Percentiles rank a stretch among this genome's conserved stretches.
Conservation (phyloP, 2,113 vertebrate genomes). For the Vireo altiloquus region DNA sequence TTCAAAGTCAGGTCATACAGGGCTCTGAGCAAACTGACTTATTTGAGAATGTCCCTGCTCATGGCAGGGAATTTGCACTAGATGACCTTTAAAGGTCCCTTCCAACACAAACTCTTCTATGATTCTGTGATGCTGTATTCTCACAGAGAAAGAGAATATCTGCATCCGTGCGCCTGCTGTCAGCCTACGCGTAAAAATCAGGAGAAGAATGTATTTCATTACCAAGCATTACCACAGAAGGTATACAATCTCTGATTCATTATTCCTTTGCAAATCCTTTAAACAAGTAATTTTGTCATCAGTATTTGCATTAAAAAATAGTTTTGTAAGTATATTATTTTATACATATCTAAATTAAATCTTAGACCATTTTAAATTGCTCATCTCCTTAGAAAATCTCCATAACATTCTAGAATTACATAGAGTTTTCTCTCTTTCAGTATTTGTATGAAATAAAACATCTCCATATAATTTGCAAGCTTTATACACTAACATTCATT, state of each 20-base stretch:
- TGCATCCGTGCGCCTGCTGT: neutral
- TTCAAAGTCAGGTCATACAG: neutral
- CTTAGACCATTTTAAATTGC: constrained; percentile 2
- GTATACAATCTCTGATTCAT: neutral
- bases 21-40: neutral
- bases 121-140: neutral
- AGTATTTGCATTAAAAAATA: neutral
- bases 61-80: neutral
- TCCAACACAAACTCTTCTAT: neutral
- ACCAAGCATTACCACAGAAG: neutral
- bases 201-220: neutral
- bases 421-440: neutral
- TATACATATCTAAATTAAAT: constrained; percentile 74
- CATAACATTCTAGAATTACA: neutral
- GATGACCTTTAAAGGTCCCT: neutral
- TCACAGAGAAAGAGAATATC: neutral
- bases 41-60: neutral
- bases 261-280: neutral
- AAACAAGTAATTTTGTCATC: neutral
- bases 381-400: constrained; percentile 32
- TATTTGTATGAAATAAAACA: neutral
- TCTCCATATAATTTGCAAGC: neutral
- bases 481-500: neutral
- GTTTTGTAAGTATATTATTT: constrained; percentile 7
- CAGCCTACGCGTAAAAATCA: neutral